These are phyloP conservation scores for Tetranychus piercei DNA, from an alignment of 2,888 invertebrate species.

Conservation along the genomic window DNA sequence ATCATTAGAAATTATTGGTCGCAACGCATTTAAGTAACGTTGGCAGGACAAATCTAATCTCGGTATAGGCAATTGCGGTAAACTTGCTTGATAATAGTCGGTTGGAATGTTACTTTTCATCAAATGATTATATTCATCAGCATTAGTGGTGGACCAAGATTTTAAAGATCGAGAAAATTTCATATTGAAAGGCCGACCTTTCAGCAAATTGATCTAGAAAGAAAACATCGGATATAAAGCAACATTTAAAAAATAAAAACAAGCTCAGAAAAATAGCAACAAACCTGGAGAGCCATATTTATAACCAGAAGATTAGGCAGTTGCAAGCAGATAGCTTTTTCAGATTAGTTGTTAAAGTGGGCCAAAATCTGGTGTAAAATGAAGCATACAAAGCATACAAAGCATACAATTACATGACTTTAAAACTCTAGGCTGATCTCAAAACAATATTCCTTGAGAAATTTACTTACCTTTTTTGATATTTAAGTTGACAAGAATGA, in stretches of 20 bases:
- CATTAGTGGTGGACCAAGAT: not conserved
- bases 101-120: slow-evolving; percentile 70
- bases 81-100: slow-evolving; percentile 77
- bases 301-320: too few relatives aligned
- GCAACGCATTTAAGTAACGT: slow-evolving; percentile 49
- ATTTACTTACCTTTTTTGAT: too few relatives aligned
- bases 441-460: too few relatives aligned
- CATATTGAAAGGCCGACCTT: not conserved
- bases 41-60: slow-evolving; percentile 59
- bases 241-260: not conserved
- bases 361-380: too few relatives aligned
- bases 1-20: slow-evolving; percentile 50
- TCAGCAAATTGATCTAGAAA: not conserved
- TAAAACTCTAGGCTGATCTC: too few relatives aligned
- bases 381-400: too few relatives aligned
- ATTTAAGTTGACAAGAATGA: too few relatives aligned
- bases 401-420: too few relatives aligned
- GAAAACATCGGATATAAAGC: not conserved
- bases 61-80: slow-evolving; percentile 78
- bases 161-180: not conserved
- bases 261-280: not conserved
- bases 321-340: too few relatives aligned
- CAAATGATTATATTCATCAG: slow-evolving; percentile 50
- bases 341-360: too few relatives aligned
- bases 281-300: not conserved